Evolutionary conservation across 2,797 vertebrate genomes (phyloP), one percentile per base, ranked within the genome.

Genomic region (Lithobates sylvaticus): DNA sequence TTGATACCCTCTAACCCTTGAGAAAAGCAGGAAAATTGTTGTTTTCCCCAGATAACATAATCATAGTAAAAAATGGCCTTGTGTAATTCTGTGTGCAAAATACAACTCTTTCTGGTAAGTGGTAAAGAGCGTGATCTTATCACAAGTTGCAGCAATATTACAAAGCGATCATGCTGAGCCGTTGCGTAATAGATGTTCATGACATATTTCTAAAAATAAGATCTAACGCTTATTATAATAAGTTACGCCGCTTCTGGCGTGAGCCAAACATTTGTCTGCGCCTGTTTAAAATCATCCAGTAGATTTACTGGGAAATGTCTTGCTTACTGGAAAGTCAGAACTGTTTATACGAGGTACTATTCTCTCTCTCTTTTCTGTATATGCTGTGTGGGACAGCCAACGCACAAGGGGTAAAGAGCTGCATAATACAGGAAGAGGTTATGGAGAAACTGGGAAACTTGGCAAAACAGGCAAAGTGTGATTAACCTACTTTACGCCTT

Each of bases 181-280:
- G 27, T 81, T 75, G 84, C 61, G 69, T 74, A 76, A 79, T 69
- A 27, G 26, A 32, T 76, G 39, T 29, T 36, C 42, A 50, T 58
- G 67, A 50, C 58, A 70, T 86, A 86, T 86, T 81, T 81, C 70
- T 86, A 86, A 78, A 69, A 32, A 32, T 1, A 47, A 68, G 69
- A 71, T 29, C 34, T 75, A 29, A n/a, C 76, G 4, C 50, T 18
- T 58, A 47, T 79, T 36, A 44, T 42, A 76, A 29, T 34, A 73
- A 47, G 61, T 74, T 64, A 54, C n/a, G 42, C 39, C 23, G 23
- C 27, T 23, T 73, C 32, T 23, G 5, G 3, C 4, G 0, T 54
- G 3, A 78, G 75, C 39, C 67, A 80, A 58, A 81, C 21, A 68
- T 16, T 3, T 27, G 58, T 70, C 77, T 29, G 16, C 54, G 70